These are phyloP conservation scores for Arge pagana DNA, from an alignment of 2,888 invertebrate genomes.

Conservation along the genomic window DNA sequence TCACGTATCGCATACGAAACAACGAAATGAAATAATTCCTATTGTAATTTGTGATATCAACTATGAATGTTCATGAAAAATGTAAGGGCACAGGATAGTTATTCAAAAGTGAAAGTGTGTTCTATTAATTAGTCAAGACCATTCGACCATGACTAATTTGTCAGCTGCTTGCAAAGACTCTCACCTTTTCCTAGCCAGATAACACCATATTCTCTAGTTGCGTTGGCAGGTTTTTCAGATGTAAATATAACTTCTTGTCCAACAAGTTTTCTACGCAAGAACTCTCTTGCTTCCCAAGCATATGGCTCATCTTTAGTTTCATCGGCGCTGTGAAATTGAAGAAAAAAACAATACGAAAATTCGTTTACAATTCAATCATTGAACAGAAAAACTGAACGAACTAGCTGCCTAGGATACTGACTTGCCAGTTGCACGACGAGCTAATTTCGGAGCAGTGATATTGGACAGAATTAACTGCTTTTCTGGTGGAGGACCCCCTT, in stretches of 20 bases:
- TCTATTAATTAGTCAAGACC: too few species aligned
- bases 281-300: slow-evolving; percentile 98
- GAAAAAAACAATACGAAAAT: slow-evolving; percentile 6
- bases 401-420: slow-evolving; percentile 37
- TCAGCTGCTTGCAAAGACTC: slow-evolving; percentile 3
- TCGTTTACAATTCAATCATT: slow-evolving; percentile 26
- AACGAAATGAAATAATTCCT: slow-evolving; percentile 20
- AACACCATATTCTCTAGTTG: slow-evolving; percentile 85
- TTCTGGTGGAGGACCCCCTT: slow-evolving; percentile 88
- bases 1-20: background rate
- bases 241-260: slow-evolving; percentile 89
- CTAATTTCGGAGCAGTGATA: slow-evolving; percentile 90
- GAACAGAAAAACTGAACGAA: slow-evolving; percentile 16
- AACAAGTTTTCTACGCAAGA: slow-evolving; percentile 86
- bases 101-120: too few species aligned
- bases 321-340: slow-evolving; percentile 60
- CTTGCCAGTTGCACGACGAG: slow-evolving; percentile 70
- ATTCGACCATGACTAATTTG: too few species aligned
- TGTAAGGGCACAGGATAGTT: too few species aligned
- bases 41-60: slow-evolving; percentile 26
- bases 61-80: too few species aligned
- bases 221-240: slow-evolving; percentile 81
- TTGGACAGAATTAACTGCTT: slow-evolving; percentile 89
- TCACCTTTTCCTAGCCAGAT: slow-evolving; percentile 84
- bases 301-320: slow-evolving; percentile 88